Base-by-base conservation (phyloP, 1,140 invertebrate species). In the Drosophila parabipectinata region DNA sequence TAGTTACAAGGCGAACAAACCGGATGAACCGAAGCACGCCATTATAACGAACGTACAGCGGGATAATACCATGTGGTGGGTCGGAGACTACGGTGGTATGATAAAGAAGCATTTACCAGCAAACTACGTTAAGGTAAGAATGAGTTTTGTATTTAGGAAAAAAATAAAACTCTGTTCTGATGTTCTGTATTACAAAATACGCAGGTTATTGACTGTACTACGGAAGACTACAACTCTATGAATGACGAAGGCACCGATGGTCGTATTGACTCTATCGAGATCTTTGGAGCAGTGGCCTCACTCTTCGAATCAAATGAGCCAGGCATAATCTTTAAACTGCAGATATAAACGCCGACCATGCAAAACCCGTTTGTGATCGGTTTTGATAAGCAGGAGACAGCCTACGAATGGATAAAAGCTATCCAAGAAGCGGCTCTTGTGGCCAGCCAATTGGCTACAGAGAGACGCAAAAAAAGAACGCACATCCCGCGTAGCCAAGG, bases 31-130 rank as follows among this genome's bases (percentile, higher is more conserved):
- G 67, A 98, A 98, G 90, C 97, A 98, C 91, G 97, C 98, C 1
- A 98, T 99, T 45, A 99, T 99, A 68, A 98, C 96, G 0, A 99
- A 99, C 93, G 98, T 99, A 15, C 95, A 95, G 76, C 94, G 96
- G 56, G 95, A 95, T 53, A 94, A 95, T 55, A 95, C 95, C 10
- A 95, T 95, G 66, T 99, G 98, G 98, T 99, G 98, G 98, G 93
- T 95, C 63, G 98, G 98, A 0, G 98, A 99, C 93, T 98, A 98
- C 92, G 97, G 97, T 15, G 97, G 96, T 5, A 96, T 97, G 92
- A 96, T 95, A 37, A 97, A 98, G 79, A 95, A 96, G 48, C 98
- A 97, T 96, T 98, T 99, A 92, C 98, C 98, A 0, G 96, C 97
- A 3, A 98, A 98, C 93, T 98, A 98, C 88, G 98, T 99, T 0